Base-by-base conservation (phyloP, 2,113 vertebrate species). In the Gallinago media region DNA sequence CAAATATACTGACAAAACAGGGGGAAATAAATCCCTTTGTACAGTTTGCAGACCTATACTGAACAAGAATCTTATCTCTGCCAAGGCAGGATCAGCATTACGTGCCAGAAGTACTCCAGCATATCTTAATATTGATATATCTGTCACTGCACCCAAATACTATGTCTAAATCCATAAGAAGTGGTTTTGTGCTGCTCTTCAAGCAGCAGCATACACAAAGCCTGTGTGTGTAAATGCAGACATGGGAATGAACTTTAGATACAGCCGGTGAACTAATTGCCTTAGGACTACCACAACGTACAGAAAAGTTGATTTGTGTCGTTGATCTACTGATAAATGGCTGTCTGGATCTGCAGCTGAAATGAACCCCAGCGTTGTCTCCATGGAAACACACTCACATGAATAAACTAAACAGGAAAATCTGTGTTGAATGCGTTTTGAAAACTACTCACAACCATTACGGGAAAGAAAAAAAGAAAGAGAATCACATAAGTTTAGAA, bases 351-450 rank as follows among this genome's bases (percentile, higher is more conserved):
- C 15, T 74, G 79, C 78, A 80, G 82, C 0, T 1, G 68, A 93
- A 96, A 95, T 56, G 42, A 94, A 82, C 42, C 12, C 67, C 52
- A 78, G 82, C 3, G 2, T 56, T 71, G 88, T 96, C 72, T 63
- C 94, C 90, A 92, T 94, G 83, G 96, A 96, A 95, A 96, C 92
- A 56, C 14, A 74, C 38, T 88, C 80, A 59, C 42, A 90, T 81
- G 88, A 94, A 96, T 84, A 93, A 89, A 92, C 88, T 88, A 68
- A 93, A 62, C 68, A 81, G 42, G 40, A 92, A 93, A 94, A 92
- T 36, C 36, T 44, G 17, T 26, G 56, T 73, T 92, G 34, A 93
- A 88, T 22, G 14, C n/a, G n/a, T 77, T 94, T 94, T n/a, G 66
- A 55, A 85, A 96, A 82, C 32, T 95, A 85, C 42, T 79, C 50